These are phyloP conservation scores for Baccha elongata DNA, from an alignment of 2,888 invertebrate genomes.

Conservation along the genomic window DNA sequence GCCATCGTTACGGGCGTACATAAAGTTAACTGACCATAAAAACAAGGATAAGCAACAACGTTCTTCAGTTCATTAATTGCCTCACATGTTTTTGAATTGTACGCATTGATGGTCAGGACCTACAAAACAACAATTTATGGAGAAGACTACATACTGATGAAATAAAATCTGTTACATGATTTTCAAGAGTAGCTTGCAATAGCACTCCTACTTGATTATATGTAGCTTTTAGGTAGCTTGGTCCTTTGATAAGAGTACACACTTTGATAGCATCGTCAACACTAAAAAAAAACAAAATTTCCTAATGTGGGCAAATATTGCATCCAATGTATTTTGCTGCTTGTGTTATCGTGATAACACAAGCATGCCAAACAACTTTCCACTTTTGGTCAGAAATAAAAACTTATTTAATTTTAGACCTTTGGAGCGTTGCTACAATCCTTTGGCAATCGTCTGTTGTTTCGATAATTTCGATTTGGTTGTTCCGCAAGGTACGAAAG, in stretches of 20 bases:
- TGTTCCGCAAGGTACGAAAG: no score
- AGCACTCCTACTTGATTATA: slow-evolving; percentile 80
- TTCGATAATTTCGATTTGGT: no score
- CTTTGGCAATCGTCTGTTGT: no score
- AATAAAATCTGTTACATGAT: slow-evolving; percentile 79
- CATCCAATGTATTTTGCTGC: no score
- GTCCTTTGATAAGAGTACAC: slow-evolving; percentile 79
- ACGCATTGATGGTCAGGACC: slow-evolving; percentile 83
- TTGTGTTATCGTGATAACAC: slow-evolving; percentile 80
- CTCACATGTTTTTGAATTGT: slow-evolving; percentile 80
- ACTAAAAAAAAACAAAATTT: no score
- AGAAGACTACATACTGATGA: slow-evolving; percentile 16
- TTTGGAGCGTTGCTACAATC: no score
- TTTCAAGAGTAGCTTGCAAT: slow-evolving; percentile 80
- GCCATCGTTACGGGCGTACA: slow-evolving; percentile 83
- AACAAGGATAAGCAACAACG: slow-evolving; percentile 79
- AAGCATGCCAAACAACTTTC: no score
- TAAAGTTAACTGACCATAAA: slow-evolving; percentile 80
- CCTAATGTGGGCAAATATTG: no score
- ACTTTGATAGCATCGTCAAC: slow-evolving; percentile 80
- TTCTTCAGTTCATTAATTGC: slow-evolving; percentile 82
- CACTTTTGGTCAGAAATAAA: no score
- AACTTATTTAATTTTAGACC: no score
- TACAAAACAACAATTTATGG: slow-evolving; percentile 73
- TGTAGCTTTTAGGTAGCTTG: slow-evolving; percentile 77